Evolutionary conservation across 2,113 vertebrate species (phyloP).

Genomic region (Burhinus bistriatus): DNA sequence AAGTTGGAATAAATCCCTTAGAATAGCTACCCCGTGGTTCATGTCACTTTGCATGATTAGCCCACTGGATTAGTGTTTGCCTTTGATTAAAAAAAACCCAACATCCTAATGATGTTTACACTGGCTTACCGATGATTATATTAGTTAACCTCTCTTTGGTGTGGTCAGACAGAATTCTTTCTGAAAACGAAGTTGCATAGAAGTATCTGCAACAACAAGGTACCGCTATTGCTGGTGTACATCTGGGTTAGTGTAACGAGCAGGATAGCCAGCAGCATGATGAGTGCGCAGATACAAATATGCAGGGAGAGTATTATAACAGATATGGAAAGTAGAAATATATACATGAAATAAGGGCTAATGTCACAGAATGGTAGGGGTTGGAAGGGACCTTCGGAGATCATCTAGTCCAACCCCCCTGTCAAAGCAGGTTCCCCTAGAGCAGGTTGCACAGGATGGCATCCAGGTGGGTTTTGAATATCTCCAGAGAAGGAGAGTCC

Average conservation of each 20-base stretch:
- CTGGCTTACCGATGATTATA: not conserved
- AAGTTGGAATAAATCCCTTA: not conserved
- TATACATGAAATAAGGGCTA: not conserved
- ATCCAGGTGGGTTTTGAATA: no score
- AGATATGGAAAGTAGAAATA: not conserved
- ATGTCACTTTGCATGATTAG: not conserved
- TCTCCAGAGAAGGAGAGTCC: no score
- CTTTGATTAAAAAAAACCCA: not conserved
- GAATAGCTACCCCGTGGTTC: not conserved
- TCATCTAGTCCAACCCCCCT: no score
- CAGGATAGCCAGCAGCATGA: not conserved
- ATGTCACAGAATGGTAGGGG: not conserved
- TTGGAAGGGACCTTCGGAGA: no score
- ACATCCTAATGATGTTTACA: not conserved
- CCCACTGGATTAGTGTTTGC: not conserved
- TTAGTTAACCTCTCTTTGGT: not conserved
- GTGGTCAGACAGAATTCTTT: not conserved
- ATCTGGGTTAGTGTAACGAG: not conserved
- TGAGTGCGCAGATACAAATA: not conserved
- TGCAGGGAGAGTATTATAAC: not conserved
- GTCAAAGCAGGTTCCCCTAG: no score
- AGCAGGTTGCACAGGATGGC: no score
- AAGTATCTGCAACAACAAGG: not conserved
- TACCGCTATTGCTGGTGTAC: not conserved
- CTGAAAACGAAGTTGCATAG: not conserved